Percentiles rank a stretch among this genome's conserved stretches.
phyloP scores from a whole-genome alignment of 2,888 invertebrate species.

The Operophtera brumata region DNA sequence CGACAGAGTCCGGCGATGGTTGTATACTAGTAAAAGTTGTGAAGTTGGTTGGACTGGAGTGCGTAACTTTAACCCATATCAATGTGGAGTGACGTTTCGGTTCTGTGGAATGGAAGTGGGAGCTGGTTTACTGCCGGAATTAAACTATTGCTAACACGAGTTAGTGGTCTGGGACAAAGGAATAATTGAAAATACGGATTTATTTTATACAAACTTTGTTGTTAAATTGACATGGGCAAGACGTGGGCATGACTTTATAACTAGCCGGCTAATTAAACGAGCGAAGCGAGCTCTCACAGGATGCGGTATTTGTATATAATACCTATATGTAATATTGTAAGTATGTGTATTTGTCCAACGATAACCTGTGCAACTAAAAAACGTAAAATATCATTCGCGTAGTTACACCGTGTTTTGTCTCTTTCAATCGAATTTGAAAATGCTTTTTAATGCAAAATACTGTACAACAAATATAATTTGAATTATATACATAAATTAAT shows the following conservation, averaged over 20 bases:
- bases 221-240: not conserved
- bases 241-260: not conserved
- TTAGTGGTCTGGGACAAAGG: conserved; percentile 12
- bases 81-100: conserved; percentile 32
- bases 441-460: too few species aligned
- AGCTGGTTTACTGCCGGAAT: conserved; percentile 28
- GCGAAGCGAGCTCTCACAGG: too few species aligned
- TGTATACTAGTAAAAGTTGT: conserved; percentile 19
- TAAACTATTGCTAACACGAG: conserved; percentile 33
- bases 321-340: too few species aligned
- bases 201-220: conserved; percentile 1
- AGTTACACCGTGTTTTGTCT: too few species aligned
- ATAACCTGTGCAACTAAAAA: too few species aligned
- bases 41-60: conserved; percentile 26
- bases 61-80: conserved; percentile 35
- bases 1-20: conserved; percentile 15
- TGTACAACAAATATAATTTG: too few species aligned
- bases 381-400: too few species aligned
- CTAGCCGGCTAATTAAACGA: too few species aligned
- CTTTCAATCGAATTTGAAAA: too few species aligned
- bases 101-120: conserved; percentile 28
- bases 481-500: too few species aligned
- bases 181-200: conserved; percentile 23
- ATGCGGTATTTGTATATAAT: too few species aligned
- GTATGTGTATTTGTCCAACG: too few species aligned